Base-by-base conservation (phyloP, 2,113 vertebrate genomes). In the Xyliphius kryptos region DNA sequence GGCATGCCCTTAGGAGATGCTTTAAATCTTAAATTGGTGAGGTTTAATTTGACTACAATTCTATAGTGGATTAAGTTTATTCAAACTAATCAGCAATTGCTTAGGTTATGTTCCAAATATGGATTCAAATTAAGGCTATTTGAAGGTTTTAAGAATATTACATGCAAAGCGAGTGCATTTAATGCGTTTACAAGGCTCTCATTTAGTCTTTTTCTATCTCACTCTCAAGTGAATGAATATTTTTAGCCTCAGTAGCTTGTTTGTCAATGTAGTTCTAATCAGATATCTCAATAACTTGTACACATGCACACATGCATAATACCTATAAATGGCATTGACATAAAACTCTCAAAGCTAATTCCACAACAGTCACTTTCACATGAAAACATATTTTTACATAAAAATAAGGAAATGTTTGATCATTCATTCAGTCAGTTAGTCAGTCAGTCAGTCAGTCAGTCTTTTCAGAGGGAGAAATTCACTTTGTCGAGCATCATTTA, bases 301-400 rank as follows among this genome's bases (percentile, higher is more conserved):
- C 47, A 52, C 47, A 47, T n/a, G 21, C 48, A 22, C 14, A 21
- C 61, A 54, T 49, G 43, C 64, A 58, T 61, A 62, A 44, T 55
- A 66, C 61, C 36, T 32, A 54, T 54, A 48, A 46, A 63, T 16
- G 21, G 12, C 41, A 40, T 11, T 55, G 61, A 47, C 61, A 55
- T 50, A 43, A 63, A 63, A 46, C 61, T 63, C 61, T 54, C 37
- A 54, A 46, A 44, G 51, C 6, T 51, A 63, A 47, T 63, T 22
- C 41, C 16, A 16, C 21, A 26, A 19, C 38, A 54, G 61, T 63
- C 51, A 63, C 50, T 32, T 44, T 17, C 20, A 63, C 50, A 26
- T 55, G 55, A n/a, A 41, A 16, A 41, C 40, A 19, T 63, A 40
- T 46, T 63, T 63, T 46, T 15, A 63, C 51, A 54, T 7, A 13